Evolutionary conservation across 2,113 vertebrate genomes (phyloP).

Genomic region (Callipepla squamata): DNA sequence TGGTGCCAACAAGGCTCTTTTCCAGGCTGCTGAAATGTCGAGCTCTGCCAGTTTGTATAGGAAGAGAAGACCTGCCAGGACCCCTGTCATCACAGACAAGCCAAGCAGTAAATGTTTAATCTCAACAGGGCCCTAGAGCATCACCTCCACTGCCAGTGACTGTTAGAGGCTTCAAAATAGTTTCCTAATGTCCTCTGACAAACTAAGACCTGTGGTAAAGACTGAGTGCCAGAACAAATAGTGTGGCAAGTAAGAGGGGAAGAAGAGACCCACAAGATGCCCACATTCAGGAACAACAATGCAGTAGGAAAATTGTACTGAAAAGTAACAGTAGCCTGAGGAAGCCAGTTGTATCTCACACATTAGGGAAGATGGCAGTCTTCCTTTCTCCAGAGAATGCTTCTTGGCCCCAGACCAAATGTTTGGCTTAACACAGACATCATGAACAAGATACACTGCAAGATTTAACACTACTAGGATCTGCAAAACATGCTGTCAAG

Average conservation of each 20-base stretch:
- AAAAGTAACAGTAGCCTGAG: not conserved
- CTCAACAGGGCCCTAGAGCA: constrained; percentile 33
- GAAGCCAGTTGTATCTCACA: not conserved
- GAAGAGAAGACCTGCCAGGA: constrained; percentile 24
- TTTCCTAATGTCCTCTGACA: constrained; percentile 51
- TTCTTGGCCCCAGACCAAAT: not conserved
- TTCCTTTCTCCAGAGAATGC: not conserved
- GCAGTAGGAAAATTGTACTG: not conserved
- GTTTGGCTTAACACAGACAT: not conserved
- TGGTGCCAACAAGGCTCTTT: not conserved
- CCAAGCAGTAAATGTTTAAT: constrained; percentile 53
- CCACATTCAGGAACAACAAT: not conserved
- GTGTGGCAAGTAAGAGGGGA: not conserved
- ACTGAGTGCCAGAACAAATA: not conserved
- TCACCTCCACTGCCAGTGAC: constrained; percentile 14
- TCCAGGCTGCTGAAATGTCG: not conserved
- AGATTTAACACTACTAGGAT: not conserved
- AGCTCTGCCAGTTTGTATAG: constrained; percentile 22
- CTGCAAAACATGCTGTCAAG: not conserved
- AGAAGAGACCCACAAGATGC: not conserved
- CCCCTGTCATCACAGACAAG: constrained; percentile 50
- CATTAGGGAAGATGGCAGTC: not conserved
- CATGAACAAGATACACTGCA: not conserved
- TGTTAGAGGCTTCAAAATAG: constrained; percentile 33
- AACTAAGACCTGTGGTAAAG: constrained; percentile 34